These are phyloP conservation scores for Tringa solitaria DNA, from an alignment of 2,113 vertebrate genomes.

Conservation along the genomic window DNA sequence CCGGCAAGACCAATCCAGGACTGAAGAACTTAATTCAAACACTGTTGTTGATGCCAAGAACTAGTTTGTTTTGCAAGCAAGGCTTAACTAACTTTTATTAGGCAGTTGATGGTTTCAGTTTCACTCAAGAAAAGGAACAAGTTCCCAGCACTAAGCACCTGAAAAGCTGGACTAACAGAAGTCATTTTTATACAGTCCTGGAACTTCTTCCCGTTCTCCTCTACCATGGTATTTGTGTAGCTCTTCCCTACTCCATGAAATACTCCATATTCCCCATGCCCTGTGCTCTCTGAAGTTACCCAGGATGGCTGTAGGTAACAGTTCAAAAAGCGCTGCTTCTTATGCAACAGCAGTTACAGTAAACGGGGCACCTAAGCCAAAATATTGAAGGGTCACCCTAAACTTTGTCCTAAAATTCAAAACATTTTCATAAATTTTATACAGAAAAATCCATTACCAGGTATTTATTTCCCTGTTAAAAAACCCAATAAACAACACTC, in stretches of 20 bases:
- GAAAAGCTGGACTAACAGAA: not conserved
- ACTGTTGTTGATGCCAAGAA: not conserved
- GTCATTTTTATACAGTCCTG: not conserved
- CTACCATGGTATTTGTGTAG: not conserved
- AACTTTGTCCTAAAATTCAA: not conserved
- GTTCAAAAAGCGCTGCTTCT: not conserved
- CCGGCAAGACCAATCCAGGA: not conserved
- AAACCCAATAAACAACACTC: not conserved
- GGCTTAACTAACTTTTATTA: not conserved
- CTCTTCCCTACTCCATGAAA: not conserved
- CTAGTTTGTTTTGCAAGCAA: not conserved
- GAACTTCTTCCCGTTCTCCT: not conserved
- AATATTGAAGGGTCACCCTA: not conserved
- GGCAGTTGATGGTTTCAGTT: not conserved
- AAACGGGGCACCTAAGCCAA: not conserved
- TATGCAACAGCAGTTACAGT: not conserved
- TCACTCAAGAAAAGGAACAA: not conserved
- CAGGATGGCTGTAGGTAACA: not conserved
- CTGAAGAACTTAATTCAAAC: not conserved
- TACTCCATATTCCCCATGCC: not conserved
- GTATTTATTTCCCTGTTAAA: not conserved
- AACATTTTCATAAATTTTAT: not conserved
- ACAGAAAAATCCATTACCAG: not conserved
- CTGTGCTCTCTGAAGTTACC: not conserved
- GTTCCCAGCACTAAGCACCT: not conserved